Evolutionary conservation across 2,113 vertebrate genomes (phyloP), one percentile per base, ranked within the genome.

Genomic region (Pelecanus crispus): DNA sequence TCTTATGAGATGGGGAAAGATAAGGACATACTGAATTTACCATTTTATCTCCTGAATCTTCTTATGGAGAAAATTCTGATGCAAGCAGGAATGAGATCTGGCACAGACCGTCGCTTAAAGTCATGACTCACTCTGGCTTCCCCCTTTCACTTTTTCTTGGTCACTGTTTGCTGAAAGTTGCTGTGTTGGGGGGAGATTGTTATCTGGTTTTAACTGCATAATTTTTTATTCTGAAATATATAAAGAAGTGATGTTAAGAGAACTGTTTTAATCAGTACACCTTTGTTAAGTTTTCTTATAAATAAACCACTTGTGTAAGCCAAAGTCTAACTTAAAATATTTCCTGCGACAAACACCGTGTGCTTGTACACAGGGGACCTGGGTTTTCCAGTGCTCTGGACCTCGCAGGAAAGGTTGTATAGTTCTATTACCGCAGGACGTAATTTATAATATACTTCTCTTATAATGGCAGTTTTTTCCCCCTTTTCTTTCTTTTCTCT

Each of bases 1-100:
- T 95, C 62, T 97, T 97, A 90, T 92, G 86, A 97, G 96, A 94
- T 87, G 81, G 74, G 75, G 85, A 95, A 81, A 65, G 75, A 77
- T 61, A 75, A 92, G 66, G 63, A 59, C 32, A 7, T 53, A 67
- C 44, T 84, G 86, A 21, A 47, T 81, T 96, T 71, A 83, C 31
- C 21, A 8, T 95, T 96, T 85, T 91, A 58, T 70, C 36, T 71
- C 75, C 59, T 62, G 8, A 66, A 50, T 49, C n/a, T 55, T 82
- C 53, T 77, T 63, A 81, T 66, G 49, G 44, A 85, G 88, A 92
- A 67, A 71, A 85, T 78, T 87, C 61, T 70, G 73, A 34, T 52
- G 45, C n/a, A 40, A 52, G 50, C 49, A 82, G 75, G 62, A 70
- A 58, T 77, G 73, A 88, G 82, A 78, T 94, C 68, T 50, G 55